Base-by-base conservation (phyloP, 2,888 invertebrate genomes). In the Zhuqinia jingwanae region DNA sequence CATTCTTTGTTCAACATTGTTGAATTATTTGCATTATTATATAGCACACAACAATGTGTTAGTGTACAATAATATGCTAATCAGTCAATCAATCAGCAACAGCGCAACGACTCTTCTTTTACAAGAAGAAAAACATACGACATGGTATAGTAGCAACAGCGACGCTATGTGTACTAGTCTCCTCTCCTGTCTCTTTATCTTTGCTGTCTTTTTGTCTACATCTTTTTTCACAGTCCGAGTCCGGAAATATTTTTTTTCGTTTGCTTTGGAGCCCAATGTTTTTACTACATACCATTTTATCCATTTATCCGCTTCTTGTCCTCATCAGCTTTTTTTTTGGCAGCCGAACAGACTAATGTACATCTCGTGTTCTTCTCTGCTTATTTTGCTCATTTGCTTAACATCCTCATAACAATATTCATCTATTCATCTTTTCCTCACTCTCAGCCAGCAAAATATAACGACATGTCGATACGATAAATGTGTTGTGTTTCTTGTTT, bases 11-110 rank as follows among this genome's bases (percentile, higher is more conserved):
- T 45, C 68, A 45, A 13, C 2, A n/a, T n/a, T n/a, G n/a, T n/a
- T n/a, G n/a, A 15, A n/a, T 50, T 36, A 11, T 42, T 36, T 20
- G 20, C 45, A 11, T 42, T 11, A 1, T 42, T 1, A 6, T 36
- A 36, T 6, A 36, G 8, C 36, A 36, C n/a, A n/a, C n/a, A n/a
- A n/a, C n/a, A n/a, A n/a, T n/a, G n/a, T n/a, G n/a, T n/a, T n/a
- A 2, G 50, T 3, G 53, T 30, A 50, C 25, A 36, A 45, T 25
- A 17, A 45, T 56, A 80, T 80, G 80, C 80, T 80, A 80, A 80
- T 80, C 80, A 80, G 68, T 80, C 80, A 80, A 80, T 80, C 80
- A 80, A 80, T 80, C 80, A 36, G 68, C 63, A 58, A 63, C 25
- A 25, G 6, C 3, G 6, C 50, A 75, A 53, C 53, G 10, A 17